Evolutionary conservation across 1,140 invertebrate species (phyloP), one percentile per base, ranked within the genome.

Genomic region (Antheraea mylitta): DNA sequence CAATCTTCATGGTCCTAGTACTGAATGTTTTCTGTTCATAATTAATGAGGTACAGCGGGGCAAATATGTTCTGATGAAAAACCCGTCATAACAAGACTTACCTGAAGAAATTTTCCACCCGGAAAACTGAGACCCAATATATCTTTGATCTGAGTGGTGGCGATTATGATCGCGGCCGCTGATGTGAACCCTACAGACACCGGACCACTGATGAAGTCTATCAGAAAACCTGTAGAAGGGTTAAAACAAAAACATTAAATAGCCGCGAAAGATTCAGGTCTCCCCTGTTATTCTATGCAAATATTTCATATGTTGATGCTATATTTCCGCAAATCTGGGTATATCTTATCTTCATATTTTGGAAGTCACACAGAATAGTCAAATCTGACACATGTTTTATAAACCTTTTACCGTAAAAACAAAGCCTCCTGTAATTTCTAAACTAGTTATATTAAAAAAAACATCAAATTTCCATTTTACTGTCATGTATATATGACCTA

Each of bases 201-300:
- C n/a, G 97, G 97, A 45, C 96, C 96, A 36, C 97, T 97, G 76
- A 98, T 98, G 91, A 98, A 98, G 88, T 98, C 97, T 71, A 98
- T 96, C 70, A 98, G 90, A 85, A 98, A 98, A 64, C 97, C 97
- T 98, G 91, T 0, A 67, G 16, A 48, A 9, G 18, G 37, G 18
- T 48, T 13, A 53, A 53, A 13, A 16, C 13, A 53, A 2, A 13
- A 53, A 16, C 45, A 53, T 53, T 11, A 53, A 53, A 16, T 16
- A 53, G 13, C 16, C 45, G 45, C 13, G 8, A 42, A 7, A 42
- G 7, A 11, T 42, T 30, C 22, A 30, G n/a, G 22, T 30, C 1
- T 30, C 22, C 22, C 1, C 4, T 30, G 22, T 30, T 30, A 30
- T 4, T 4, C 22, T 30, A 30, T 30, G 22, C 22, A 4, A 30